Percentiles rank a stretch among this genome's conserved stretches.
These are phyloP conservation scores for Cotesia chilonis DNA, from an alignment of 1,140 invertebrate genomes.

Conservation along the genomic window DNA sequence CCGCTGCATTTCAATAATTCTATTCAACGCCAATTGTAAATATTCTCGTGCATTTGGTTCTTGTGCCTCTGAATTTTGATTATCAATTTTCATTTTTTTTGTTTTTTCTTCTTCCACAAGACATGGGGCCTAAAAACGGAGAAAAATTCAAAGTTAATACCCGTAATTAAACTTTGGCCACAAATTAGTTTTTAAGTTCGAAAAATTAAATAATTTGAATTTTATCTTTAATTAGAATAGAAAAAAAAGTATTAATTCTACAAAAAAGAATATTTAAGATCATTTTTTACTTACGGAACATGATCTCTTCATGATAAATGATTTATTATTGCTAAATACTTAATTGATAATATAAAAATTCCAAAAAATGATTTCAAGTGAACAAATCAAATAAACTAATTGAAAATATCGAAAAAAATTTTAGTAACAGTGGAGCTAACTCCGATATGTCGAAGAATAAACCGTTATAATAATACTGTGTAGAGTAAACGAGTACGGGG, in stretches of 20 bases:
- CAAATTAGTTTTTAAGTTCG: no score
- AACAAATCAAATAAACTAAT: not conserved
- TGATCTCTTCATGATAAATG: slow-evolving; percentile 7
- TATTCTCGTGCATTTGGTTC: slow-evolving; percentile 54
- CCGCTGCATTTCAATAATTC: slow-evolving; percentile 56
- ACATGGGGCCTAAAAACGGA: slow-evolving; percentile 41
- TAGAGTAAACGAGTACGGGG: no score
- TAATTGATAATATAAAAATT: slow-evolving; percentile 16
- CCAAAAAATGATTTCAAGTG: not conserved
- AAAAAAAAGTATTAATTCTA: no score
- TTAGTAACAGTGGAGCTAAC: not conserved
- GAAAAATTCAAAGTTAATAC: not conserved
- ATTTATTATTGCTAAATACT: not conserved
- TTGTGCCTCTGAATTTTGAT: slow-evolving; percentile 37
- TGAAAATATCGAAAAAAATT: slow-evolving; percentile 19
- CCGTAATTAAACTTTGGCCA: not conserved
- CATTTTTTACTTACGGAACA: not conserved
- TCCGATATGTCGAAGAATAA: not conserved
- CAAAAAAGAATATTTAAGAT: no score
- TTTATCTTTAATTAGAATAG: no score
- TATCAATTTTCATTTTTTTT: slow-evolving; percentile 42
- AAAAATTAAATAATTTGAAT: no score
- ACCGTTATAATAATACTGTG: slow-evolving; percentile 1
- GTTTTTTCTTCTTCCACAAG: slow-evolving; percentile 37
- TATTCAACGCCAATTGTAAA: slow-evolving; percentile 54